phyloP scores from a whole-genome alignment of 2,888 invertebrate genomes.

The Plutella xylostella region DNA sequence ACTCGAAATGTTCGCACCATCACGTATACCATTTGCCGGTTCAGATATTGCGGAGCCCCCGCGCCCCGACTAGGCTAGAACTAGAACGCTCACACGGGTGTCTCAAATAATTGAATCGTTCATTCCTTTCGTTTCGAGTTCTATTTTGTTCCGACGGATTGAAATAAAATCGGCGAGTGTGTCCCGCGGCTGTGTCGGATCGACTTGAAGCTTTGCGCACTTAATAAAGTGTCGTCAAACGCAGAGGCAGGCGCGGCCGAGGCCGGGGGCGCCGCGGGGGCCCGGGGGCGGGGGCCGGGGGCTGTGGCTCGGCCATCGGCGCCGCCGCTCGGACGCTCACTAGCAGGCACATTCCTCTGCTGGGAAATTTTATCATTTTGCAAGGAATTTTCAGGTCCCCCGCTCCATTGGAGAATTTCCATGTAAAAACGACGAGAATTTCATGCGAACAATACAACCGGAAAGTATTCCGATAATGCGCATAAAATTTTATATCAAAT shows the following conservation, averaged over 20 bases:
- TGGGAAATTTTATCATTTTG: conserved; percentile 3
- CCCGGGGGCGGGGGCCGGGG: no score
- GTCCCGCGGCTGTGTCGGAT: not conserved
- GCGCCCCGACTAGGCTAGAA: not conserved
- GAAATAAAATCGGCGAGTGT: not conserved
- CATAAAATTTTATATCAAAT: no score
- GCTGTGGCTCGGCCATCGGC: no score
- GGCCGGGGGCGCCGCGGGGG: not conserved
- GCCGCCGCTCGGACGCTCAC: no score
- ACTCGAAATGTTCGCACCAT: not conserved
- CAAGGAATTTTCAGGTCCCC: not conserved
- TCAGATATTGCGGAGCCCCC: not conserved
- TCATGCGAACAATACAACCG: not conserved
- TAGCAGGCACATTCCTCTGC: not conserved
- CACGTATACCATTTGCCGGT: not conserved
- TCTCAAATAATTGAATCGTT: not conserved
- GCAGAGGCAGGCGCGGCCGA: not conserved
- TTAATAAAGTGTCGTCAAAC: not conserved
- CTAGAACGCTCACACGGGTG: not conserved
- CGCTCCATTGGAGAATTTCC: not conserved
- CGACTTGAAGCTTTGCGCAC: not conserved
- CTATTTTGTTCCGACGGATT: not conserved
- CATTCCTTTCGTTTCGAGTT: not conserved
- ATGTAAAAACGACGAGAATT: not conserved
- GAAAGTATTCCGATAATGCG: not conserved